Evolutionary conservation across 2,888 invertebrate species (phyloP), one percentile per base, ranked within the genome.

Genomic region (Junonia oenone): DNA sequence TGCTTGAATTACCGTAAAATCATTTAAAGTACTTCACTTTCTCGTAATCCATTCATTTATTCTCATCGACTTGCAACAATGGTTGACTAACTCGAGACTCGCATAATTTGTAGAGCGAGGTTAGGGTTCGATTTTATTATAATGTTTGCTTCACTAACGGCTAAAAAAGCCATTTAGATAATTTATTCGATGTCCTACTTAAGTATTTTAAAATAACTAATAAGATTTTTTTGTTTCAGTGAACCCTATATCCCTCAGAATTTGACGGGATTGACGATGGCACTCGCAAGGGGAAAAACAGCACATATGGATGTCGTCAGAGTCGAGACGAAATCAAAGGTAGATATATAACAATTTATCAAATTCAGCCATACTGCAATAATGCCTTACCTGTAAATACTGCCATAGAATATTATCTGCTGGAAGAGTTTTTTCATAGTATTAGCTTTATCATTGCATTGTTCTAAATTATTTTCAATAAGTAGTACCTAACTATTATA

Each of bases 271-370:
- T 93, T 97, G n/a, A 92, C 96, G 0, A 88, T 98, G 69, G 94
- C 95, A 8, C 89, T 95, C 45, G 94, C 96, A 4, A 93, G 94
- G 69, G 95, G 96, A 50, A 92, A 93, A 68, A 90, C 92, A n/a
- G 87, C 93, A 0, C 93, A 95, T 1, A 95, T 98, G 94, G 98
- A 99, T 77, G 91, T 99, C 51, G 96, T 98, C 31, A 92, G 97
- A 62, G 94, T 98, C 43, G 96, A 98, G 83, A 95, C 96, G 1
- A 92, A 92, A 62, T 91, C 92, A 47, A 92, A 94, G 77, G 92
- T 92, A n/a, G n/a, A n/a, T n/a, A 66, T 81, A 82, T 78, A 40
- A 19, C 35, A 15, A 14, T 45, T n/a, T n/a, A n/a, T n/a, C n/a
- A n/a, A n/a, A n/a, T n/a, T n/a, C n/a, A n/a, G n/a, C n/a, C n/a